Conservation (phyloP, 2,113 vertebrate genomes). For the Hemibagrus wyckioides region DNA sequence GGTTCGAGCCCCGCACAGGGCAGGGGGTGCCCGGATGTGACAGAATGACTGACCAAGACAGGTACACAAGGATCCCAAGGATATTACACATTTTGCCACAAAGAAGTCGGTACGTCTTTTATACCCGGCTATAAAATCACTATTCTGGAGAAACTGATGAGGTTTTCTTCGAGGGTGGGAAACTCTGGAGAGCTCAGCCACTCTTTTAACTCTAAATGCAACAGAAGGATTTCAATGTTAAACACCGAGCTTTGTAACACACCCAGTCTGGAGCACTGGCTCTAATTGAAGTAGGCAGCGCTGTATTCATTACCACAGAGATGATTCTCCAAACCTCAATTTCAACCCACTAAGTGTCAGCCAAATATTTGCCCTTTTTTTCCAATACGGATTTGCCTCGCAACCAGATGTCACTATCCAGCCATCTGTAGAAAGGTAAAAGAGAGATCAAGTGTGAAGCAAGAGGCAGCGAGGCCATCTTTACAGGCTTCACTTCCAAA, state of each 20-base stretch:
- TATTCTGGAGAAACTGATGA: not conserved
- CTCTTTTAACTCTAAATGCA: not conserved
- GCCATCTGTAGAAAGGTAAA: not conserved
- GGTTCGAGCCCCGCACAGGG: no score
- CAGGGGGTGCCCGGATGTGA: no score
- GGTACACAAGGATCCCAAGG: no score
- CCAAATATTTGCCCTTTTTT: constrained; percentile 15
- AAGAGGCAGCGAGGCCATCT: not conserved
- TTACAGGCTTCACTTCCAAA: not conserved
- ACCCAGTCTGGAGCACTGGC: not conserved
- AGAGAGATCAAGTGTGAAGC: not conserved
- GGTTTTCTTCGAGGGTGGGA: not conserved
- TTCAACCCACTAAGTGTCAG: not conserved
- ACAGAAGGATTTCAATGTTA: not conserved
- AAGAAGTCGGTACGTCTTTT: not conserved
- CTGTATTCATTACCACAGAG: constrained; percentile 11
- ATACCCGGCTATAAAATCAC: no score
- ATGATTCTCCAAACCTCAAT: not conserved
- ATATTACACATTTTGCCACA: no score
- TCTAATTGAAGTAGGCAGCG: not conserved
- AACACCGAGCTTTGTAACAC: not conserved
- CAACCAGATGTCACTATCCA: not conserved
- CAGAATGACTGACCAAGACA: no score
- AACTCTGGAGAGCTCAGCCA: not conserved
- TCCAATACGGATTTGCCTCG: not conserved